phyloP scores from a whole-genome alignment of 2,797 vertebrate genomes.

The Oceanodroma leucorhoa region DNA sequence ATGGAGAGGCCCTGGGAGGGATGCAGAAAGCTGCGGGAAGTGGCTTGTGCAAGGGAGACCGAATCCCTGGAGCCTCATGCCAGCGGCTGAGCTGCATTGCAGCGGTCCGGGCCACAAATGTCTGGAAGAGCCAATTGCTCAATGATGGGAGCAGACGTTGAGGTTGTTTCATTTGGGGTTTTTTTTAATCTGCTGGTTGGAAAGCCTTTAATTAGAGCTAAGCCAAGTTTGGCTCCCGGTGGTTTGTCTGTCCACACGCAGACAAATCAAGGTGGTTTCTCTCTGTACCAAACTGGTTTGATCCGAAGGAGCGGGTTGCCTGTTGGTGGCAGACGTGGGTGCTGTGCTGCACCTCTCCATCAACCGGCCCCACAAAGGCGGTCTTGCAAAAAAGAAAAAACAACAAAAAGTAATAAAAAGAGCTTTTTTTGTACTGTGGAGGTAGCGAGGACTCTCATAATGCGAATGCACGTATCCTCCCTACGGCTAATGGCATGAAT shows the following conservation, averaged over 20 bases:
- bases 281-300: neutral
- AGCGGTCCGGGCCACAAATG: neutral
- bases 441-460: neutral
- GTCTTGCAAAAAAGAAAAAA: neutral
- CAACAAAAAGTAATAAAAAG: neutral
- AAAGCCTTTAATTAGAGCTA: constrained; percentile 18
- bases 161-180: neutral
- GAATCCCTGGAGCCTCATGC: neutral
- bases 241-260: neutral
- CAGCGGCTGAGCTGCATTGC: neutral
- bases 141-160: neutral
- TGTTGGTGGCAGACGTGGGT: accelerated
- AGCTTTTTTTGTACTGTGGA: neutral
- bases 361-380: neutral
- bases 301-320: accelerated
- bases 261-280: neutral
- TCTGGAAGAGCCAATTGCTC: neutral
- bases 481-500: accelerated
- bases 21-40: neutral
- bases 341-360: neutral
- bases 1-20: neutral
- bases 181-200: neutral
- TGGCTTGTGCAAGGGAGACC: neutral
- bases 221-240: neutral
- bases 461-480: neutral